Conservation (phyloP, 2,797 vertebrate species). For the Diplodus sargus region DNA sequence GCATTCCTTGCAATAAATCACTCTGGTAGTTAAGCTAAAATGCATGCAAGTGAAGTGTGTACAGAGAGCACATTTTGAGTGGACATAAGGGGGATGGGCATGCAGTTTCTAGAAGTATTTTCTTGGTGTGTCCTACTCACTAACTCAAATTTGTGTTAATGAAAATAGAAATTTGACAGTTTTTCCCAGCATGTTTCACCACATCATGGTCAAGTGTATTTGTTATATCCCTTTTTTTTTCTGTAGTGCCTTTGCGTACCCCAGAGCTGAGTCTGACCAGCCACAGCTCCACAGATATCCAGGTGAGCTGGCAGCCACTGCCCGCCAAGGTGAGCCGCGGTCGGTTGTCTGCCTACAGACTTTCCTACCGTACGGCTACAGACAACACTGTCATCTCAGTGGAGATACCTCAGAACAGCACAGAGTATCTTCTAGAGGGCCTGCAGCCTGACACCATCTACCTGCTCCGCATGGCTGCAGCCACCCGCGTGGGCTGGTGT, state of each 20-base stretch:
- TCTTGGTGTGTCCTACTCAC: not conserved
- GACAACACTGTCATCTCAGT: slow-evolving; percentile 87
- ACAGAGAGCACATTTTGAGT: slow-evolving; percentile 54
- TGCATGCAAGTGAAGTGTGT: slow-evolving; percentile 58
- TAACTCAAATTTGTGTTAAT: not conserved
- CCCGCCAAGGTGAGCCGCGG: slow-evolving; percentile 91
- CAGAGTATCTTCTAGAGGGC: slow-evolving; percentile 87
- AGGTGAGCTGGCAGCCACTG: slow-evolving; percentile 94
- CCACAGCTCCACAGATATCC: slow-evolving; percentile 92
- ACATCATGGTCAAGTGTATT: slow-evolving; percentile 2
- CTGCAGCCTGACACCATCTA: slow-evolving; percentile 93
- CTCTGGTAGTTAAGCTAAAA: slow-evolving; percentile 64
- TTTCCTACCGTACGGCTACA: slow-evolving; percentile 91
- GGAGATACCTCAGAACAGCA: slow-evolving; percentile 88
- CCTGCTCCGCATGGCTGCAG: slow-evolving; percentile 92
- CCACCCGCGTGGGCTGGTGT: slow-evolving; percentile 94
- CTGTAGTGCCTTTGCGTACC: slow-evolving; percentile 93
- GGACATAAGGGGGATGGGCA: slow-evolving; percentile 30
- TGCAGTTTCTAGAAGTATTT: slow-evolving; percentile 14
- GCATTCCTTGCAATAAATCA: slow-evolving; percentile 76
- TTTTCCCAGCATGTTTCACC: slow-evolving; percentile 12
- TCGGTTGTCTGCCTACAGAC: slow-evolving; percentile 89
- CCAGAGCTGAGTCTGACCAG: slow-evolving; percentile 95
- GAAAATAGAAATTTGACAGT: not conserved
- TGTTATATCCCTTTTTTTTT: slow-evolving; percentile 24